Conservation (phyloP, 2,888 invertebrate genomes). For the Blastobasis adustella region DNA sequence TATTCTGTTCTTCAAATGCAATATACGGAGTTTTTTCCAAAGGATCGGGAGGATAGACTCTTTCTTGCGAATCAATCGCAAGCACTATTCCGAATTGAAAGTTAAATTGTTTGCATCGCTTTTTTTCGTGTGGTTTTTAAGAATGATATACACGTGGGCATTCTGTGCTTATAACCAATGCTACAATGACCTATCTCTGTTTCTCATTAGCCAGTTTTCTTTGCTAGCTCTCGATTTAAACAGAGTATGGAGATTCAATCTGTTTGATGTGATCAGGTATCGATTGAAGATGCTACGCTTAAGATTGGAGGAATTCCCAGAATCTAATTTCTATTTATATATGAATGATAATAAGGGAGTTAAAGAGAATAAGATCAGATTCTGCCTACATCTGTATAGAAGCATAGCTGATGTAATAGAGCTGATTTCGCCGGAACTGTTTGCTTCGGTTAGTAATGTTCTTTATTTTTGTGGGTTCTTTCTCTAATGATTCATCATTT, state of each 20-base stretch:
- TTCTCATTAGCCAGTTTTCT: conserved; percentile 35
- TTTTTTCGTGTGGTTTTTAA: conserved; percentile 30
- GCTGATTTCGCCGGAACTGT: conserved; percentile 44
- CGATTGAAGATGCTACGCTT: conserved; percentile 42
- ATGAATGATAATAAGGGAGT: conserved; percentile 40
- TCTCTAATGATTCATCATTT: background rate
- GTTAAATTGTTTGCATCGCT: conserved; percentile 27
- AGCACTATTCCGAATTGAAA: conserved; percentile 25
- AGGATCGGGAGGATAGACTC: conserved; percentile 35
- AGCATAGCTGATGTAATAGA: conserved; percentile 48
- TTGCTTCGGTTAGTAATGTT: conserved; percentile 42
- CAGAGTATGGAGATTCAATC: conserved; percentile 50
- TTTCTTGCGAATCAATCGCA: conserved; percentile 36
- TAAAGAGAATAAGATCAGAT: conserved; percentile 42
- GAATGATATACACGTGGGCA: conserved; percentile 32
- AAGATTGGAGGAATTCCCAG: conserved; percentile 42
- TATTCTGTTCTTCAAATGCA: conserved; percentile 35
- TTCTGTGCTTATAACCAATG: conserved; percentile 35
- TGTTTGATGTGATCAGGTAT: conserved; percentile 46
- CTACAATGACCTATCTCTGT: conserved; percentile 25
- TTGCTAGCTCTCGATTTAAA: conserved; percentile 48
- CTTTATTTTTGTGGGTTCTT: background rate
- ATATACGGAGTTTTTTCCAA: conserved; percentile 29
- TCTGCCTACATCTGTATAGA: conserved; percentile 43
- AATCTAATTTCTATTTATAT: conserved; percentile 43